Conservation (phyloP, 2,113 vertebrate genomes). For the Macquaria australasica region DNA sequence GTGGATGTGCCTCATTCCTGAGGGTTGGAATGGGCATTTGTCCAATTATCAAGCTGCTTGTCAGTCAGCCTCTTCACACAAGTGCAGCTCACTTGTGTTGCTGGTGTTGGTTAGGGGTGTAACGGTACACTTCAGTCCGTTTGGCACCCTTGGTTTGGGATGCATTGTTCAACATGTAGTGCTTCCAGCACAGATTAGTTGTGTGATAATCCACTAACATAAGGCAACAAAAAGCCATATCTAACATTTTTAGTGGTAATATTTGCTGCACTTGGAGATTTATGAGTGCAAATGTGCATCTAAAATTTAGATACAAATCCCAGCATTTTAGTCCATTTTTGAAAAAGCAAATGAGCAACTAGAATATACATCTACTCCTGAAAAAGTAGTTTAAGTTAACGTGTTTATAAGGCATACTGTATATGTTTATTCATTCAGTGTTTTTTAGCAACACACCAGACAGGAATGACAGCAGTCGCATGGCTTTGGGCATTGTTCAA, state of each 20-base stretch:
- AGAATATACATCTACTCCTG: background rate
- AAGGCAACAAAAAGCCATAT: background rate
- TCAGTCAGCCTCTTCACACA: conserved; percentile 76
- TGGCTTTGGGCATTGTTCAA: background rate
- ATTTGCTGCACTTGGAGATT: background rate
- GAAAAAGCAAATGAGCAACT: background rate
- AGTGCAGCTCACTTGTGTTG: conserved; percentile 76
- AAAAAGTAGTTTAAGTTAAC: background rate
- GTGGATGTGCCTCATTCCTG: conserved; percentile 74
- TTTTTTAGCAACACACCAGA: background rate
- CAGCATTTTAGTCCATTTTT: background rate
- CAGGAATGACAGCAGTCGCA: background rate
- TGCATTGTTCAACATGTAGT: conserved; percentile 3
- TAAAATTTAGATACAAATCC: background rate
- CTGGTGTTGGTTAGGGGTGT: conserved; percentile 74
- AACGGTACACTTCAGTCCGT: conserved; percentile 45
- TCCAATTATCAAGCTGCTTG: conserved; percentile 84
- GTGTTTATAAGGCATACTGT: too few species aligned
- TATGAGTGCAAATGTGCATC: background rate
- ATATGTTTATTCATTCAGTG: background rate
- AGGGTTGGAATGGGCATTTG: conserved; percentile 71
- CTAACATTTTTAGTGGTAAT: background rate
- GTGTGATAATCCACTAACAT: background rate
- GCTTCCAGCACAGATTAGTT: background rate
- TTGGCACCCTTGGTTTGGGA: conserved; percentile 62